These are phyloP conservation scores for Vollenhovia emeryi DNA, from an alignment of 1,140 invertebrate genomes.

Conservation along the genomic window DNA sequence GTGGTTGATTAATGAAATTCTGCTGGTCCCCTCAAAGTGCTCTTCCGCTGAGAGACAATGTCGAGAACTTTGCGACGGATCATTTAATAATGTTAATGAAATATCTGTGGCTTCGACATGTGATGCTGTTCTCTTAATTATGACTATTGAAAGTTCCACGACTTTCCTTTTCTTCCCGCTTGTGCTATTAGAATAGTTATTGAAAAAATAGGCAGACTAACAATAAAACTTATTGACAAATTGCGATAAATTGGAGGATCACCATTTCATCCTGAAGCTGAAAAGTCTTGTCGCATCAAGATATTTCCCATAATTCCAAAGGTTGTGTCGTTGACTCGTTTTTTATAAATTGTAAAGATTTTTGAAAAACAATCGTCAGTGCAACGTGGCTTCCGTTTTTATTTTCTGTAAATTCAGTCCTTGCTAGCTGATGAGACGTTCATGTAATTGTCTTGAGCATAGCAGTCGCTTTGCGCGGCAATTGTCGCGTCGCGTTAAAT, in stretches of 20 bases:
- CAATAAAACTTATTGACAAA: not conserved
- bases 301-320: not conserved
- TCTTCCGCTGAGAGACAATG: constrained; percentile 24
- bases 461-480: not conserved
- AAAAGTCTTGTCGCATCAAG: not conserved
- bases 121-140: not conserved
- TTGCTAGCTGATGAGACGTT: not conserved
- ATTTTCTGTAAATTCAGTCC: not conserved
- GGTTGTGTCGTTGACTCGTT: not conserved
- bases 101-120: constrained; percentile 25
- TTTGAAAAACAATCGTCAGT: not conserved
- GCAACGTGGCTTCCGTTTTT: not conserved
- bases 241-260: not conserved
- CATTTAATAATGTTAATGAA: constrained; percentile 52
- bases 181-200: not conserved
- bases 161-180: not conserved
- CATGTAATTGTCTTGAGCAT: not conserved
- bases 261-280: not conserved
- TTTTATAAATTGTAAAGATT: not conserved
- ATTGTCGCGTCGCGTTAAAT: not conserved
- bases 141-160: not conserved
- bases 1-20: constrained; percentile 61
- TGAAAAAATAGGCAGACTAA: not conserved
- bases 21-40: constrained; percentile 37
- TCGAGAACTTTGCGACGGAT: constrained; percentile 38